Conservation (phyloP, 2,888 invertebrate species). For the Cyrtodaria siliqua region DNA sequence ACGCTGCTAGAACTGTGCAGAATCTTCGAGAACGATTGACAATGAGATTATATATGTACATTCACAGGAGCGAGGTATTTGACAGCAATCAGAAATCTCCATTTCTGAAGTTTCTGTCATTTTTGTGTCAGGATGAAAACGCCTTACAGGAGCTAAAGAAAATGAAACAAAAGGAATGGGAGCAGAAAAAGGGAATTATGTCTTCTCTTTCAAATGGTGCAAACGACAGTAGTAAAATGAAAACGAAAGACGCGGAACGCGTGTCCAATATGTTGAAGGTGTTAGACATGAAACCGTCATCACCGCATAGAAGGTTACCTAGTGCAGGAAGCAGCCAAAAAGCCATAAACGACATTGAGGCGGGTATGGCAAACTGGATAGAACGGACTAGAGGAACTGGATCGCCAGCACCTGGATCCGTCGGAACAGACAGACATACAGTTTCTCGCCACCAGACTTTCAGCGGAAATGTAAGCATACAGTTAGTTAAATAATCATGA, state of each 20-base stretch:
- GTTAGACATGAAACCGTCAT: conserved; percentile 57
- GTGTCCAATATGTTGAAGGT: conserved; percentile 65
- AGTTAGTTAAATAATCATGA: too few species aligned
- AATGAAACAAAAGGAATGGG: conserved; percentile 54
- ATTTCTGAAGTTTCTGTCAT: conserved; percentile 77
- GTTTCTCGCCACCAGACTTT: conserved; percentile 3
- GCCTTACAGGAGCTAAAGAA: conserved; percentile 57
- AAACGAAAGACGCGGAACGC: conserved; percentile 54
- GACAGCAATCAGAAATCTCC: conserved; percentile 56
- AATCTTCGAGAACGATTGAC: conserved; percentile 70
- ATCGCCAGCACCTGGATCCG: too few species aligned
- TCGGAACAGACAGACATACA: not conserved
- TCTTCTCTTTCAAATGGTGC: not conserved
- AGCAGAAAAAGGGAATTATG: conserved; percentile 27
- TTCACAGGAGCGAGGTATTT: conserved; percentile 68
- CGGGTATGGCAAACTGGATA: conserved; percentile 57
- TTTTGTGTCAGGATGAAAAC: conserved; percentile 69
- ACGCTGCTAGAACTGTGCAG: conserved; percentile 62
- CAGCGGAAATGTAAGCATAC: conserved; percentile 19
- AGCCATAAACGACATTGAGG: conserved; percentile 65
- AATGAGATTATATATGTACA: conserved; percentile 74
- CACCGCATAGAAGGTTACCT: conserved; percentile 53
- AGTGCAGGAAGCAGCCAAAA: conserved; percentile 61
- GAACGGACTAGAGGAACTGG: conserved; percentile 40
- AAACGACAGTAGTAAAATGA: conserved; percentile 20